Evolutionary conservation across 2,888 invertebrate genomes (phyloP).

Genomic region (Cantharis rustica): DNA sequence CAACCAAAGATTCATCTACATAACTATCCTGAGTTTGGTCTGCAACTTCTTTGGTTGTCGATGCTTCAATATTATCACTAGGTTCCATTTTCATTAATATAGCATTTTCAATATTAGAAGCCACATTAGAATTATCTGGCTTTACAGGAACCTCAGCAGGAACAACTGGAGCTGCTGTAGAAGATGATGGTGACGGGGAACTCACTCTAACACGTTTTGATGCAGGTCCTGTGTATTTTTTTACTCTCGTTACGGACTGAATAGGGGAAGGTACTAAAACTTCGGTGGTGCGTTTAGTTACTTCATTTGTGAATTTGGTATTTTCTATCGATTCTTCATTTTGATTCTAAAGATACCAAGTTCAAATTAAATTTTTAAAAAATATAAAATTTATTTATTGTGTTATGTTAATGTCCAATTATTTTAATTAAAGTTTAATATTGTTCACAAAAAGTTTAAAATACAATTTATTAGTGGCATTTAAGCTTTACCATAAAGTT

Average conservation of each 20-base stretch:
- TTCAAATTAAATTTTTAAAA: not conserved
- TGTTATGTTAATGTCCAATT: no score
- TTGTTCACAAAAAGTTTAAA: no score
- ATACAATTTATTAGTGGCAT: no score
- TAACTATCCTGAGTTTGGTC: conserved; percentile 40
- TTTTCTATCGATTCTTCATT: not conserved
- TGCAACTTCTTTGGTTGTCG: conserved; percentile 33
- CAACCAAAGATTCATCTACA: conserved; percentile 47
- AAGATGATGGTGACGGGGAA: not conserved
- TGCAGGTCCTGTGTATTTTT: conserved; percentile 30
- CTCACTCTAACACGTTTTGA: conserved; percentile 26
- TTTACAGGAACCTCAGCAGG: not conserved
- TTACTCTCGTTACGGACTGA: not conserved
- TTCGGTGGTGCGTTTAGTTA: not conserved
- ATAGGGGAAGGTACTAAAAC: not conserved
- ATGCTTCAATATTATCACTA: conserved; percentile 45
- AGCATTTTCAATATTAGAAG: conserved; percentile 30
- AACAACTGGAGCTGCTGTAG: conserved; percentile 3
- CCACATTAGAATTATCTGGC: not conserved
- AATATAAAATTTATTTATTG: not conserved
- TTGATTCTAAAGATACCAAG: not conserved
- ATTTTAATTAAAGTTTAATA: no score
- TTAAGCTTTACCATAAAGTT: no score
- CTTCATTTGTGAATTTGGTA: not conserved
- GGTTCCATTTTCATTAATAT: conserved; percentile 55